Evolutionary conservation across 1,140 invertebrate genomes (phyloP), one percentile per base, ranked within the genome.

Genomic region (Proctacanthus coquilletti): DNA sequence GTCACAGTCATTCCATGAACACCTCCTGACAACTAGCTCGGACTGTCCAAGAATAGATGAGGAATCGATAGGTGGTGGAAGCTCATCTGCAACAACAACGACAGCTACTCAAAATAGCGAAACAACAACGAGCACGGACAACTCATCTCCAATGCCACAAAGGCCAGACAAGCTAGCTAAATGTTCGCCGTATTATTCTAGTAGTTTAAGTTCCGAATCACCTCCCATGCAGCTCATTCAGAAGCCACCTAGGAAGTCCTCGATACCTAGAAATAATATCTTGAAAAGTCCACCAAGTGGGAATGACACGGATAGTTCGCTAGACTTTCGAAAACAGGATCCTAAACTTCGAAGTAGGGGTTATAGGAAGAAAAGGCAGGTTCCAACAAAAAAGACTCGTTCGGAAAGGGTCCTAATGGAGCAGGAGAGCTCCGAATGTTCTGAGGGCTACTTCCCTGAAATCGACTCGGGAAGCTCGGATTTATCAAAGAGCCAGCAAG

Each of bases 151-250:
- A 32, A 45, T 60, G 48, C 45, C 62, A 45, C 48, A 63, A 55
- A 46, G 53, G 45, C 41, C 63, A 43, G 48, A 68, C 52, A 60
- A 74, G 43, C 48, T 75, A 21, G 66, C 73, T 5, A 72, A 74
- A 49, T 75, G 73, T 47, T 75, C 74, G 2, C 74, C 74, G 3
- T 76, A 77, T 46, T 76, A 76, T 56, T 76, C 74, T 5, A 76
- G 73, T 45, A 77, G 74, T 45, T 56, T 77, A 14, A 76, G 73
- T 49, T 75, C 72, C 0, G 74, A 75, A 42, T 74, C 73, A 21
- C 73, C 74, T 2, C 73, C 73, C 2, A 71, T 75, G 45, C 69
- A 71, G 45, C 53, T 69, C 14, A 49, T 67, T 6, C 71, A 71
- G 47, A 65, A 68, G 15, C 66, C 69, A 5, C 66, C 68, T 0